A percentile compares a stretch with the other conserved stretches of the same genome.
Evolutionary conservation across 1,140 invertebrate species (phyloP).

Genomic region (Polyergus mexicanus): DNA sequence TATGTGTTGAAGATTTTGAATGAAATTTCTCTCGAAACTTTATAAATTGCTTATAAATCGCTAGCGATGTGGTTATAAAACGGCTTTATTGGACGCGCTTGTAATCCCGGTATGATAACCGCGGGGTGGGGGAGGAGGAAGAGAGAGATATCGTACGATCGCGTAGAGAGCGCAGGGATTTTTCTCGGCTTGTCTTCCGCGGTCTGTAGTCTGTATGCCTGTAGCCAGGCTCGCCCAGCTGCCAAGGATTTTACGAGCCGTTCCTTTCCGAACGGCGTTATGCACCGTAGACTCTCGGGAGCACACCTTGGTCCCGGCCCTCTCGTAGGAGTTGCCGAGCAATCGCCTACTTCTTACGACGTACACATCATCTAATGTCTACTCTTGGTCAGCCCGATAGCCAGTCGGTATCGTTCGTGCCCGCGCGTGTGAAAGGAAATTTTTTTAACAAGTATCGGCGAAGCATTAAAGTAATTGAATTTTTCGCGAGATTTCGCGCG

Average conservation of each 20-base stretch:
- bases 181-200: slow-evolving; percentile 24
- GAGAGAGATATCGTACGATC: slow-evolving; percentile 30
- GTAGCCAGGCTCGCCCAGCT: slow-evolving; percentile 28
- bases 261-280: slow-evolving; percentile 66
- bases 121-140: not conserved
- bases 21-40: slow-evolving; percentile 37
- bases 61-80: slow-evolving; percentile 20
- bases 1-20: not conserved
- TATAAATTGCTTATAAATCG: slow-evolving; percentile 13
- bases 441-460: slow-evolving; percentile 33
- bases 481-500: slow-evolving; percentile 46
- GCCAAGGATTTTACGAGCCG: slow-evolving; percentile 64
- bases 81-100: slow-evolving; percentile 35
- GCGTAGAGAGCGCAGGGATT: slow-evolving; percentile 33
- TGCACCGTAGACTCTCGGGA: slow-evolving; percentile 57
- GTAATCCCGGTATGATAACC: slow-evolving; percentile 39
- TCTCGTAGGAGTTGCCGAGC: slow-evolving; percentile 66
- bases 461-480: slow-evolving; percentile 35
- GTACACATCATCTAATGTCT: slow-evolving; percentile 55
- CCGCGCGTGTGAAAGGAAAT: slow-evolving; percentile 29
- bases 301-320: slow-evolving; percentile 54
- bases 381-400: slow-evolving; percentile 9
- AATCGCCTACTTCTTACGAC: slow-evolving; percentile 65
- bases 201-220: not conserved
- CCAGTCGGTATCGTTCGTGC: slow-evolving; percentile 41